Evolutionary conservation across 2,888 invertebrate species (phyloP), one percentile per base, ranked within the genome.

Genomic region (Dryomyza anilis): DNA sequence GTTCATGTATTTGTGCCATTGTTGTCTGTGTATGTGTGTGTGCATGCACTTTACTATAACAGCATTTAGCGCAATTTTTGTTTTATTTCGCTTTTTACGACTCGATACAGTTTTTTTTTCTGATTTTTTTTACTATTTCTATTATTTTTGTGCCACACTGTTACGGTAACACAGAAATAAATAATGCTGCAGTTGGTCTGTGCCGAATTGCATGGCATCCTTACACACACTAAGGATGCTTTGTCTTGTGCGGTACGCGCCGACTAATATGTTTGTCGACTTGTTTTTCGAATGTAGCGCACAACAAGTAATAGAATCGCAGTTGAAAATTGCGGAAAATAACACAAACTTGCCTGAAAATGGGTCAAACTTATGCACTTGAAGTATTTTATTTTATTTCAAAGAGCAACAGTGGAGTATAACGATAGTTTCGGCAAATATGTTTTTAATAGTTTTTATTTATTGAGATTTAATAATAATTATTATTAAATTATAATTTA

Each of bases 321-420:
- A 45, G 12, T 45, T 16, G 25, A 52, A 60, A 52, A 60, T 50
- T n/a, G 39, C 50, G 10, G 27, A 50, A 36, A 36, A 39, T 3
- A 21, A 36, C 50, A 19, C 23, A 60, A 36, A 43, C 50, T 50
- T 25, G 23, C 23, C 23, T 39, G 23, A 36, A 60, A 50, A 60
- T 60, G 50, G 60, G 60, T 60, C 50, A 36, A 60, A 60, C 50
- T 50, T 59, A n/a, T 48, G 55, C 55, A 55, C 55, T 55, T 55
- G 55, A 55, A 55, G 48, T 6, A 39, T 23, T 21, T 8, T 33
- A 14, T 12, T 39, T 7, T 12, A 39, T 10, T 23, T 21, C 48
- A 46, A n/a, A 19, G 46, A 10, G 16, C 16, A 10, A 50, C 48
- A 23, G 48, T 21, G 48, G 48, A 8, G 48, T 4, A n/a, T n/a